Evolutionary conservation across 92 coral and sea anemone genomes (phyloP).

Genomic region (Siderastrea siderea): DNA sequence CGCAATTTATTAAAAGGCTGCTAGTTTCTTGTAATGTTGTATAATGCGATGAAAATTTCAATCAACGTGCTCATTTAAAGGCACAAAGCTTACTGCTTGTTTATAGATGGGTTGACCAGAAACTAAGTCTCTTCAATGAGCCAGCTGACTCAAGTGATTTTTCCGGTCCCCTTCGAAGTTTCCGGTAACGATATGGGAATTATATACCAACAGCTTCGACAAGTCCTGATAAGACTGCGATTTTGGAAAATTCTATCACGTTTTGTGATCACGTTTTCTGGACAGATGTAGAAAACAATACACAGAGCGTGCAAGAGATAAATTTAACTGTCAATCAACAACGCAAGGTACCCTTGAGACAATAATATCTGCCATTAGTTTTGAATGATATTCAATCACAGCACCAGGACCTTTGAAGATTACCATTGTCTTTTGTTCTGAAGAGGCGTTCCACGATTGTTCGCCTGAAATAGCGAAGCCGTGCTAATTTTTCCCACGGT

Average conservation of each 20-base stretch:
- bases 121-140: neutral
- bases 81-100: neutral
- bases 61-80: neutral
- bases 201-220: neutral
- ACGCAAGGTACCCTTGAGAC: neutral
- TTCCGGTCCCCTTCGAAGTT: constrained; percentile 47
- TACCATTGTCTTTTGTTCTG: constrained; percentile 21
- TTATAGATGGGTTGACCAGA: neutral
- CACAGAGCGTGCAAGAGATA: constrained; percentile 5
- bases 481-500: constrained; percentile 66
- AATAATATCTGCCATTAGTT: constrained; percentile 18
- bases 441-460: constrained; percentile 33
- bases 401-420: neutral
- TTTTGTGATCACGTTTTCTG: constrained; percentile 7
- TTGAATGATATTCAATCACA: neutral
- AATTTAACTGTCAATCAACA: constrained; percentile 3
- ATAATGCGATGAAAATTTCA: neutral
- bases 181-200: constrained; percentile 44
- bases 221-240: constrained; percentile 23
- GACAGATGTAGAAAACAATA: neutral
- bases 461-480: constrained; percentile 4
- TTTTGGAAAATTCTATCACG: constrained; percentile 16
- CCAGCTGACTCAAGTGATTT: neutral
- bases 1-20: neutral
- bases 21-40: neutral